phyloP scores from a whole-genome alignment of 2,888 invertebrate genomes.

The Parnassius glacialis region DNA sequence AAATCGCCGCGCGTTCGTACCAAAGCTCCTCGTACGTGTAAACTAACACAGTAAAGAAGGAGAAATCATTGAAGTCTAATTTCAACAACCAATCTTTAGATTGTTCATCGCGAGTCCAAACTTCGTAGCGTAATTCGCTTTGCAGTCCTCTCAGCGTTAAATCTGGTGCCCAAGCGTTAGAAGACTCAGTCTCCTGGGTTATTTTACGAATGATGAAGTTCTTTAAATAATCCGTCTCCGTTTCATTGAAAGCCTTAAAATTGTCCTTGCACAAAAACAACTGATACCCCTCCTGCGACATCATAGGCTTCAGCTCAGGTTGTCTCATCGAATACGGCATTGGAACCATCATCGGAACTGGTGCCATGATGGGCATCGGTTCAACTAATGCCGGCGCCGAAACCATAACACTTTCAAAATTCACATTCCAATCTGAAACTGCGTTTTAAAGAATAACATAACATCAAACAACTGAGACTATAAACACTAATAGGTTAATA shows the following conservation, averaged over 20 bases:
- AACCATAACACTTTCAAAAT: slow-evolving; percentile 24
- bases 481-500: background rate
- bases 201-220: slow-evolving; percentile 56
- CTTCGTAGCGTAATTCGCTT: slow-evolving; percentile 54
- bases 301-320: slow-evolving; percentile 10
- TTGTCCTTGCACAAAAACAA: slow-evolving; percentile 67
- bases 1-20: slow-evolving; percentile 70
- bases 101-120: slow-evolving; percentile 50
- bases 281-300: slow-evolving; percentile 35
- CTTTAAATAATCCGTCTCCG: slow-evolving; percentile 52
- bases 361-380: slow-evolving; percentile 23
- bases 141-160: slow-evolving; percentile 61
- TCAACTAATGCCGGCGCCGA: slow-evolving; percentile 18
- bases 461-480: background rate
- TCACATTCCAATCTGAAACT: slow-evolving; percentile 58
- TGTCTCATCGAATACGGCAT: slow-evolving; percentile 27
- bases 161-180: slow-evolving; percentile 57
- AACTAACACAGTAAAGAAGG: slow-evolving; percentile 55
- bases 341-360: slow-evolving; percentile 35
- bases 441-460: slow-evolving; percentile 10
- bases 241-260: slow-evolving; percentile 50
- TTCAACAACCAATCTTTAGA: slow-evolving; percentile 61
- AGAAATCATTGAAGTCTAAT: slow-evolving; percentile 56
- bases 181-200: slow-evolving; percentile 44
- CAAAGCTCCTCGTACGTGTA: slow-evolving; percentile 68